These are phyloP conservation scores for Mesoclemmys tuberculata DNA, from an alignment of 2,113 vertebrate species.

Conservation along the genomic window DNA sequence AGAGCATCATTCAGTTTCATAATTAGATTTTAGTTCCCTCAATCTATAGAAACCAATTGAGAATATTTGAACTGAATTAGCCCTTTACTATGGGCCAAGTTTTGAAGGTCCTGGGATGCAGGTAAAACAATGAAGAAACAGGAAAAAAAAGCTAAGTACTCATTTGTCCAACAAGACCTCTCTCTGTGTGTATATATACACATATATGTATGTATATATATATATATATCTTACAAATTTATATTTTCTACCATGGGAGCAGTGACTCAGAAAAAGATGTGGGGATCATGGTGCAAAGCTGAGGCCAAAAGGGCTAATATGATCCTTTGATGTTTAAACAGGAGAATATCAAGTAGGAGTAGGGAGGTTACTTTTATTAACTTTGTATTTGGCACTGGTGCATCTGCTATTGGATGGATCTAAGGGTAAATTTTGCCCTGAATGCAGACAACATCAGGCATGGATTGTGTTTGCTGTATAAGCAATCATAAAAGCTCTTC, in stretches of 20 bases:
- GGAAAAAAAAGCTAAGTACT: background rate
- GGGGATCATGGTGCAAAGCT: no score
- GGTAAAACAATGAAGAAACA: background rate
- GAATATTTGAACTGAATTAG: background rate
- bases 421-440: background rate
- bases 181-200: background rate
- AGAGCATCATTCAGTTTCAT: background rate
- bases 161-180: background rate
- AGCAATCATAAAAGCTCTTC: background rate
- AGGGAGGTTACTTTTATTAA: background rate
- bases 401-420: background rate
- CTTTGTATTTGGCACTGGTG: background rate
- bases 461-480: background rate
- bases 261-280: no score
- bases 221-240: no score
- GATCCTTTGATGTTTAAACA: background rate
- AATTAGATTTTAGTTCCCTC: background rate
- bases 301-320: no score
- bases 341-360: background rate
- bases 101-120: background rate
- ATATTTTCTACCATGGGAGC: accelerated
- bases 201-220: no score
- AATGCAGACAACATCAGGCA: background rate
- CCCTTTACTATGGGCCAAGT: background rate
- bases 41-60: background rate